Evolutionary conservation across 2,888 invertebrate species (phyloP), one percentile per base, ranked within the genome.

Genomic region (Cosmia pyralina): DNA sequence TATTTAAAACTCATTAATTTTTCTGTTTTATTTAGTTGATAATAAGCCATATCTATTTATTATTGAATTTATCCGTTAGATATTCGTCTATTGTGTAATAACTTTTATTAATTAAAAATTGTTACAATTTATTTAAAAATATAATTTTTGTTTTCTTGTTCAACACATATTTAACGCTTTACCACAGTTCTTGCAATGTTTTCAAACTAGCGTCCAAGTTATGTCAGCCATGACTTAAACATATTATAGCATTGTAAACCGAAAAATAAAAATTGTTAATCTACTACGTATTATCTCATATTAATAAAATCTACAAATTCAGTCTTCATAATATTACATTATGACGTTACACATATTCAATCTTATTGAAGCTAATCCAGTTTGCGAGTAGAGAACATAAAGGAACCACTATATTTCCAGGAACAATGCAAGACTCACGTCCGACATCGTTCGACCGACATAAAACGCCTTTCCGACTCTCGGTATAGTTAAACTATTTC

Each of bases 401-500:
- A 83, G 74, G 72, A 85, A 80, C 82, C 84, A 84, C 86, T 79
- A 87, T 85, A 85, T 83, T 86, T 85, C 82, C 74, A 78, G 84
- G 85, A 89, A 87, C 86, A 87, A 87, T 85, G 82, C 80, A 71
- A 82, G 79, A 72, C 63, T 74, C 72, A 50, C 74, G 72, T 62
- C 71, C 75, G 69, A 81, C 75, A 69, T 68, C 64, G 58, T 44
- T 53, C 57, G 52, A 53, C 53, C 71, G 65, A 66, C 73, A 73
- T 73, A 75, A 77, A 85, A 75, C 68, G 77, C 67, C 68, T 73
- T 75, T 75, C 55, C 70, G 55, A 77, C 70, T 80, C 80, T 77
- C 55, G 62, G 63, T 64, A 28, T 28, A 28, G 28, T 28, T 28
- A 28, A 28, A 28, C 28, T 28, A 28, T 28, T 28, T 28, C 28